Conservation (phyloP, 1,140 invertebrate species). For the Drusus annulatus region DNA sequence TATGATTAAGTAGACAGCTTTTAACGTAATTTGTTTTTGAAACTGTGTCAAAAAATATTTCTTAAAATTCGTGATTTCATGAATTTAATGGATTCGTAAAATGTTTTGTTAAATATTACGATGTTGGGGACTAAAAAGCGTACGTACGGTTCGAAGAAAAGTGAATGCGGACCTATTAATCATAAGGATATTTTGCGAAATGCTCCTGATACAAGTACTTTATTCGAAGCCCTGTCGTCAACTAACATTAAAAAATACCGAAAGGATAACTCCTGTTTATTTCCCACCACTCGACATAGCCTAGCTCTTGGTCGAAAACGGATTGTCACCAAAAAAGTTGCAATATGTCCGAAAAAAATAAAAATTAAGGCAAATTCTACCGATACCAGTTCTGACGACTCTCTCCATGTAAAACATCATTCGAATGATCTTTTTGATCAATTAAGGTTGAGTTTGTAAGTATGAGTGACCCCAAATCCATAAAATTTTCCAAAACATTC, state of each 20-base stretch:
- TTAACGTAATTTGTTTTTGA: slow-evolving; percentile 22
- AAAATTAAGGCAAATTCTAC: not conserved
- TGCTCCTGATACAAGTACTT: slow-evolving; percentile 30
- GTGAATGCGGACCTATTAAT: slow-evolving; percentile 27
- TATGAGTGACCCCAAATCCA: not conserved
- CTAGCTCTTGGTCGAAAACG: not conserved
- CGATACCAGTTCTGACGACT: slow-evolving; percentile 35
- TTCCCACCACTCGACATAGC: slow-evolving; percentile 3
- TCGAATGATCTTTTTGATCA: slow-evolving; percentile 41
- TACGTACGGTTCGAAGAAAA: slow-evolving; percentile 41
- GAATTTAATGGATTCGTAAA: no score
- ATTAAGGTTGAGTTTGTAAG: slow-evolving; percentile 25
- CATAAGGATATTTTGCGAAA: slow-evolving; percentile 42
- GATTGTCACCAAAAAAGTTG: not conserved
- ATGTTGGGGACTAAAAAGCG: slow-evolving; percentile 36
- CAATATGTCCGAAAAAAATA: not conserved
- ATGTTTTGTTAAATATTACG: not conserved
- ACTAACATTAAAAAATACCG: slow-evolving; percentile 41
- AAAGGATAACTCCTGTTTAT: slow-evolving; percentile 30
- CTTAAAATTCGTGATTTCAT: no score
- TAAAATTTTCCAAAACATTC: no score
- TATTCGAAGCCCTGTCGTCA: slow-evolving; percentile 34
- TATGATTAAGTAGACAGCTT: not conserved
- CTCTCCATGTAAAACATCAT: slow-evolving; percentile 46
- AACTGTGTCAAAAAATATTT: not conserved